Evolutionary conservation across 1,140 invertebrate species (phyloP), one percentile per base, ranked within the genome.

Genomic region (Globodera rostochiensis): DNA sequence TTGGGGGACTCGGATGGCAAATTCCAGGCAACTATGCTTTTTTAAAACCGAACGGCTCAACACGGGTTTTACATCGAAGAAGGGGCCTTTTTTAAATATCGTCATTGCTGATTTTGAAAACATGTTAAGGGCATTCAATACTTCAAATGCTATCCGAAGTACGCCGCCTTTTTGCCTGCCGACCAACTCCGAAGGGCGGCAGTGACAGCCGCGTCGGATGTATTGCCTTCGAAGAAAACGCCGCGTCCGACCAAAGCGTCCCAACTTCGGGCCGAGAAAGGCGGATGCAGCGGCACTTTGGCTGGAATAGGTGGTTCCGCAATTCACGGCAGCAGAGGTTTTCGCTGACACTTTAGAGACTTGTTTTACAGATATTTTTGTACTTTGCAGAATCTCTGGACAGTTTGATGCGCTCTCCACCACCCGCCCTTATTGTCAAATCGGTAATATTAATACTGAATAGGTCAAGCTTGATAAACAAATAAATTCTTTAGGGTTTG

Each of bases 1-100:
- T 85, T 90, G 45, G 92, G 92, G 7, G 90, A 90, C 77, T 91
- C 90, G 84, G 90, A 92, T 86, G 92, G 92, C 3, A 86, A 80
- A 73, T 46, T 84, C 73, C 67, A 36, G 50, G 45, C 60, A 69
- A 45, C 6, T 46, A 74, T 49, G 25, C 19, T 77, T 66, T 36
- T 36, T 36, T 36, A 36, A 36, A 36, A 36, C 36, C 36, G 3
- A 36, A 36, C 36, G 36, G 36, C 36, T 3, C 36, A 36, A 36
- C 36, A 36, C 36, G 36, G 36, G 3, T 36, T 36, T 36, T 36
- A 36, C 36, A 36, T 36, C 36, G 36, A 2, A 36, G 19, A 46
- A 49, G 25, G 25, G 25, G 25, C 25, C 25, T 0, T 25, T 25
- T 25, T 25, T 25, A 25, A 25, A 25, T 25, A 78, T n/a, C 21